phyloP scores from a whole-genome alignment of 2,113 vertebrate species.

The Gnathochromis pfefferi region DNA sequence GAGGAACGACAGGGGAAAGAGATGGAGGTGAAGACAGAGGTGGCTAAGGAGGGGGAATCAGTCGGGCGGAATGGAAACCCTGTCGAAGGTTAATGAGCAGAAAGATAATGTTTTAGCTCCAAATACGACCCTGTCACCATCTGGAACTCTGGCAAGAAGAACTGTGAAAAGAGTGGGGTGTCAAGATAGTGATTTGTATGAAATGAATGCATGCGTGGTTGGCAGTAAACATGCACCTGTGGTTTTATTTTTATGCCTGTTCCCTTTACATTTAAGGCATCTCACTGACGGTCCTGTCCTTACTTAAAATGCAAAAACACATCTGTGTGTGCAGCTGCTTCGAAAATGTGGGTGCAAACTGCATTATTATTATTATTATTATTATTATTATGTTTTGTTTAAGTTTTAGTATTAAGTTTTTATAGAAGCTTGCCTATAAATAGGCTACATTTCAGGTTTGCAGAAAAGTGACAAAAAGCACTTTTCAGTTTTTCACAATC shows the following conservation, averaged over 20 bases:
- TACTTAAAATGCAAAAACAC: background rate
- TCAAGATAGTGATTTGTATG: background rate
- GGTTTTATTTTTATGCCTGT: background rate
- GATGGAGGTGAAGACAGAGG: conserved; percentile 59
- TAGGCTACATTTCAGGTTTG: background rate
- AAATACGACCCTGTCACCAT: conserved; percentile 50
- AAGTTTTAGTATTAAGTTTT: background rate
- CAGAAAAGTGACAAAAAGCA: background rate
- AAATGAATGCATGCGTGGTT: background rate
- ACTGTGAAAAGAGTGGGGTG: background rate
- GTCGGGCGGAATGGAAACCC: conserved; percentile 48
- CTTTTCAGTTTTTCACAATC: background rate
- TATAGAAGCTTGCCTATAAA: background rate
- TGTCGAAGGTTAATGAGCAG: conserved; percentile 67
- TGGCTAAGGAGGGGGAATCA: conserved; percentile 28
- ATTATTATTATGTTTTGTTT: background rate
- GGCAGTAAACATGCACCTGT: background rate
- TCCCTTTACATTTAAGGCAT: background rate
- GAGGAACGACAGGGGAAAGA: conserved; percentile 31
- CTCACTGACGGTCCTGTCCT: background rate
- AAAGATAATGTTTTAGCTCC: conserved; percentile 69
- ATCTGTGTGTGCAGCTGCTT: background rate
- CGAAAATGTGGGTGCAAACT: background rate
- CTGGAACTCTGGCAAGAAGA: conserved; percentile 11
- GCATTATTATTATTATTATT: background rate